phyloP scores from a whole-genome alignment of 2,797 vertebrate species.

The Rhinophrynus dorsalis region DNA sequence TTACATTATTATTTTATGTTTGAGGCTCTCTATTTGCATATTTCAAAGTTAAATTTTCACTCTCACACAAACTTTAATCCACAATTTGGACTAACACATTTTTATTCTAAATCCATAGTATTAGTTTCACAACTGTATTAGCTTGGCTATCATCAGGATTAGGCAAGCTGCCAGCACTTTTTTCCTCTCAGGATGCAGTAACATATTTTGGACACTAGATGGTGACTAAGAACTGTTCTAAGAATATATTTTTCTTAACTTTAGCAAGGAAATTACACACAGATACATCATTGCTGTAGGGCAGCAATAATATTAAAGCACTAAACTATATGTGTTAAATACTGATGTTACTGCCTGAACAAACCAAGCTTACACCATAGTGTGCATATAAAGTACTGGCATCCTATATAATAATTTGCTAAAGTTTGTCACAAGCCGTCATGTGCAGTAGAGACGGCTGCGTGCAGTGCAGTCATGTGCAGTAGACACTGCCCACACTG shows the following conservation, averaged over 20 bases:
- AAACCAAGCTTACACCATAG: too few relatives aligned
- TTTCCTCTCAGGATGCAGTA: slow-evolving; percentile 42
- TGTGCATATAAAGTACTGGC: too few relatives aligned
- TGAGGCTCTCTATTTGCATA: too few relatives aligned
- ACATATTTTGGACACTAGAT: slow-evolving; percentile 50
- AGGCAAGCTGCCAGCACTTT: slow-evolving; percentile 22
- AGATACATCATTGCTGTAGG: background rate
- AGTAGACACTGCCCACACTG: too few relatives aligned
- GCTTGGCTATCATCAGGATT: slow-evolving; percentile 9
- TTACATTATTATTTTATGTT: too few relatives aligned
- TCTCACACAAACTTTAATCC: background rate
- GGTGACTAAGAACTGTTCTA: slow-evolving; percentile 21
- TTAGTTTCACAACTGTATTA: slow-evolving; percentile 18
- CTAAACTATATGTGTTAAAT: background rate
- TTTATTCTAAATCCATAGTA: slow-evolving; percentile 2
- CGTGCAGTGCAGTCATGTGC: too few relatives aligned
- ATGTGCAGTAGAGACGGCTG: too few relatives aligned
- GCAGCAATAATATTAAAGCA: background rate
- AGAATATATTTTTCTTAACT: background rate
- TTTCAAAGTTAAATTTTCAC: background rate
- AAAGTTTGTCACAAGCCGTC: too few relatives aligned
- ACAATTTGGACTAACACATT: background rate
- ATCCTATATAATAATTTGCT: too few relatives aligned
- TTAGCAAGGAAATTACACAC: background rate
- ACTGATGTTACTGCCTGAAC: background rate